phyloP scores from a whole-genome alignment of 2,888 invertebrate species.

The Ashinkailepas kermadecensis region DNA sequence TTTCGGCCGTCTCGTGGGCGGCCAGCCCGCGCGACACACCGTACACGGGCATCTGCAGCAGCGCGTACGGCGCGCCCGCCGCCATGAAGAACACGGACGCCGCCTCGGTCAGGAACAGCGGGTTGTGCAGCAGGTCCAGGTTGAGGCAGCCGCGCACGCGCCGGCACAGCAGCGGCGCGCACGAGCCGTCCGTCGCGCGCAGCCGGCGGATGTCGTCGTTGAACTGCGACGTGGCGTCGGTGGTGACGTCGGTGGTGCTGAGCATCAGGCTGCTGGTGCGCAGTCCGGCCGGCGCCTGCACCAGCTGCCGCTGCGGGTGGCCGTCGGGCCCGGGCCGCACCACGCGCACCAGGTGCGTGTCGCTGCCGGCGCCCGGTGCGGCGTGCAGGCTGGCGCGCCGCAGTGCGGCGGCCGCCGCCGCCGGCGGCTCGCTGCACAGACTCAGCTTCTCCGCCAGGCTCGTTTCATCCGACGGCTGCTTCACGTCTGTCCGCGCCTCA shows the following conservation, averaged over 20 bases:
- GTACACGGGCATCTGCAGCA: conserved; percentile 67
- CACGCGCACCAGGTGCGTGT: not conserved
- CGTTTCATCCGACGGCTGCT: not conserved
- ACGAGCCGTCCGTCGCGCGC: not conserved
- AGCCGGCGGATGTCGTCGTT: conserved; percentile 12
- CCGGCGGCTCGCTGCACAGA: conserved; percentile 3
- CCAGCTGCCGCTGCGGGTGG: not conserved
- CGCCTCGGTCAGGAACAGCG: conserved; percentile 62
- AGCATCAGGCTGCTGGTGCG: conserved; percentile 63
- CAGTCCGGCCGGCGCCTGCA: conserved; percentile 40
- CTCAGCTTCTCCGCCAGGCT: conserved; percentile 1
- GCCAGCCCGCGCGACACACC: conserved; percentile 58
- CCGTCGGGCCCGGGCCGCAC: conserved; percentile 4
- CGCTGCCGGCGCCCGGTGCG: not conserved
- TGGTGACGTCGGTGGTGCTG: conserved; percentile 65
- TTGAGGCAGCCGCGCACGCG: conserved; percentile 50
- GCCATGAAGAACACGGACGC: conserved; percentile 66
- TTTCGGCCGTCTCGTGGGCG: conserved; percentile 55
- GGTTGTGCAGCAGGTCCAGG: conserved; percentile 57
- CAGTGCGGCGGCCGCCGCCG: not conserved
- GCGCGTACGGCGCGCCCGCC: conserved; percentile 65
- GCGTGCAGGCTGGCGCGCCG: not conserved
- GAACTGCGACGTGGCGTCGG: conserved; percentile 57
- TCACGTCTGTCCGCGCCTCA: not conserved
- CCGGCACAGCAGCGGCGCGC: conserved; percentile 7